Base-by-base conservation (phyloP, 1,140 invertebrate species). In the Nasonia vitripennis region DNA sequence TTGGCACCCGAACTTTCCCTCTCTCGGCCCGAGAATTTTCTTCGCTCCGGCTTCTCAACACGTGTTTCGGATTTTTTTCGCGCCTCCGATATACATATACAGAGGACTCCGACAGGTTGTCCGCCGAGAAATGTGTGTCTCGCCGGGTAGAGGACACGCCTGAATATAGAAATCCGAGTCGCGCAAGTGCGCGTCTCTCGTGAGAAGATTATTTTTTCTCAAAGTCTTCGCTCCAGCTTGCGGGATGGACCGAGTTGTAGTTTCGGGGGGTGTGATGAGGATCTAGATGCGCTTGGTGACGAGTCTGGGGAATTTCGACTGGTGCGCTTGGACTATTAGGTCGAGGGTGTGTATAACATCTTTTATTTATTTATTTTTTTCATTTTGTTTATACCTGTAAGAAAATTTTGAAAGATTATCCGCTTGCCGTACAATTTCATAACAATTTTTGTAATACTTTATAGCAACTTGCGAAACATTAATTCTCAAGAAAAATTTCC, bases 71-170 rank as follows among this genome's bases (percentile, higher is more conserved):
- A 31, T 71, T 71, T 71, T 71, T 71, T 71, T 71, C 68, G 68
- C 68, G 23, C 31, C 31, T 17, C n/a, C 11, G 10, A 23, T 34
- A 17, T 27, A 27, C 27, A 27, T 27, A 27, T 31, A 27, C 68
- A 71, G 68, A 71, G 68, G 55, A 62, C 68, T 71, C 68, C 68
- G 6, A 71, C 68, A 71, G 68, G 68, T 71, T 71, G 68, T 34
- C 23, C 23, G 68, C 11, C 27, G 31, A 34, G 68, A 27, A 71
- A 71, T 17, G 55, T n/a, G 17, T 62, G 17, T 62, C 20, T n/a
- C 55, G 20, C 41, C 41, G 17, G 17, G 27, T 27, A 17, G 17
- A 62, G 55, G 55, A 62, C 5, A 62, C 55, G 55, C 55, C 55
- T 62, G 55, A 62, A 62, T n/a, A 62, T 62, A n/a, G 68, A 71